These are phyloP conservation scores for Psilopogon haemacephalus DNA, from an alignment of 2,113 vertebrate species.

Conservation along the genomic window DNA sequence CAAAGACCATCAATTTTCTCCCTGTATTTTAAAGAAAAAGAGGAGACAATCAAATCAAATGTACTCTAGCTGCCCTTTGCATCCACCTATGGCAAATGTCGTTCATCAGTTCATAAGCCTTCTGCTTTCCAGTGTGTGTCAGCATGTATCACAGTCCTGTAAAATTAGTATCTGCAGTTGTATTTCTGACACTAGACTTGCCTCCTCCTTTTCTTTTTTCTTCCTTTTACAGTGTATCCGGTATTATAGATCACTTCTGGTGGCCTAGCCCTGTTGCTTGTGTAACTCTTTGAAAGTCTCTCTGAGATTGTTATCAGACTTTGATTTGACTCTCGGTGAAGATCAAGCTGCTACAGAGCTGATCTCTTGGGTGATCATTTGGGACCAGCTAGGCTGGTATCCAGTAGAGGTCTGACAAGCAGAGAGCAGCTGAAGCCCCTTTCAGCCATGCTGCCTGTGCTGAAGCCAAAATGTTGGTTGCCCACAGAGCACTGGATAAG, in stretches of 20 bases:
- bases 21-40: not conserved
- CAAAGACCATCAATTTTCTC: not conserved
- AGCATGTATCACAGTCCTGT: not conserved
- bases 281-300: not conserved
- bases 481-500: not conserved
- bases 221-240: not conserved
- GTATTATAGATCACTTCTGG: conserved; percentile 25
- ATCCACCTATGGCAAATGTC: conserved; percentile 22
- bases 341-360: not conserved
- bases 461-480: not conserved
- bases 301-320: not conserved
- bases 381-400: not conserved
- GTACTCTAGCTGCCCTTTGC: not conserved
- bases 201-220: not conserved
- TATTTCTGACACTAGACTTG: not conserved
- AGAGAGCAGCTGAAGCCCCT: not conserved
- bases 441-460: accelerated
- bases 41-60: conserved; percentile 3
- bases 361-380: not conserved
- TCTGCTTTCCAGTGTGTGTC: not conserved
- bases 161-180: conserved; percentile 24
- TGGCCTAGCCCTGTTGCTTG: conserved; percentile 20
- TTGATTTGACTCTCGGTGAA: not conserved
- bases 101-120: conserved; percentile 8
- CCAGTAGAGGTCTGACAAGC: not conserved